Percentiles rank a stretch among this genome's conserved stretches.
These are phyloP conservation scores for Eurois occulta DNA, from an alignment of 2,888 invertebrate genomes.

Conservation along the genomic window DNA sequence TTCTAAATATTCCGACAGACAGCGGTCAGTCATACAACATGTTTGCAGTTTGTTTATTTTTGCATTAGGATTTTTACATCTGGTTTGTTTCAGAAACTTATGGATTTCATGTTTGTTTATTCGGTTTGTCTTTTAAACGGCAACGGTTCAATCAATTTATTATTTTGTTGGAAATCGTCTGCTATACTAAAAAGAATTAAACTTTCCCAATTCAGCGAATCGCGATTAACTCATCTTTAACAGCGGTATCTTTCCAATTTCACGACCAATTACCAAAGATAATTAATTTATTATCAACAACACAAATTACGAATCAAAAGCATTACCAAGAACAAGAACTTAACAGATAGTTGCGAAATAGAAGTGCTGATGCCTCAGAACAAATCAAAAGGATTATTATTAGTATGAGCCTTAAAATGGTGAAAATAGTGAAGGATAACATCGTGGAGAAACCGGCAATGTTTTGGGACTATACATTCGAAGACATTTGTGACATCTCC, in stretches of 20 bases:
- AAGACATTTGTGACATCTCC: not conserved
- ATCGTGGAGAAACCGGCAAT: not conserved
- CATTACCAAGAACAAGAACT: too few relatives aligned
- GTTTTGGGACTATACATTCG: not conserved
- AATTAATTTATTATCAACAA: not conserved
- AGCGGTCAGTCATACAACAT: not conserved
- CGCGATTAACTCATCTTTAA: not conserved
- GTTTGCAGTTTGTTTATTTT: not conserved
- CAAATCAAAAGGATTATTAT: not conserved
- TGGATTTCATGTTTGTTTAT: not conserved
- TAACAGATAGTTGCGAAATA: not conserved
- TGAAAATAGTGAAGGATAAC: not conserved
- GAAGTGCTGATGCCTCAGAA: not conserved
- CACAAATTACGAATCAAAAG: not conserved
- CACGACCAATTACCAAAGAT: not conserved
- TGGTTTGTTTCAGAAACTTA: not conserved
- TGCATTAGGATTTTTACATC: not conserved
- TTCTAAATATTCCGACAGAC: conserved; percentile 6
- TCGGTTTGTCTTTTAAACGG: not conserved
- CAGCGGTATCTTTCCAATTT: not conserved
- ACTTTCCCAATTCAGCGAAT: not conserved
- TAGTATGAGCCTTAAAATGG: not conserved
- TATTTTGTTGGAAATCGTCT: not conserved
- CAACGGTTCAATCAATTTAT: not conserved
- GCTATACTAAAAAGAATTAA: not conserved